Conservation (phyloP, 1,140 invertebrate species). For the Nilaparvata lugens region DNA sequence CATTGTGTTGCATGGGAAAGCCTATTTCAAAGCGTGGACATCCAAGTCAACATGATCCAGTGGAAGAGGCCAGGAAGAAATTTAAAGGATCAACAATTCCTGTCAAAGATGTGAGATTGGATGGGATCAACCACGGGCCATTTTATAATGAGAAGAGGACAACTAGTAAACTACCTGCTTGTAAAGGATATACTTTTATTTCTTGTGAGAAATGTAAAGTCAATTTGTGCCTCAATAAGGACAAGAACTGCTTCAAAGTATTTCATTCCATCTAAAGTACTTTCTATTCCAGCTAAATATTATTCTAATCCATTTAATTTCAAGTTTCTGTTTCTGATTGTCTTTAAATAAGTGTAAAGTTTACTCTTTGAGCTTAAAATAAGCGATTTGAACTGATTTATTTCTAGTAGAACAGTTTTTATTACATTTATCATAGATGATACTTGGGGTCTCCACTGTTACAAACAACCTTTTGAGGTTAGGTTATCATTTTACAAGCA, state of each 20-base stretch:
- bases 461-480: no score
- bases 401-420: no score
- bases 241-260: constrained; percentile 4
- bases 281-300: no score
- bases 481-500: no score
- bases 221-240: not conserved
- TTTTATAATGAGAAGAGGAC: not conserved
- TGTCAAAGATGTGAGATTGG: not conserved
- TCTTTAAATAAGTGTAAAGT: no score
- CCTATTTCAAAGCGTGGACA: not conserved
- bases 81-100: not conserved
- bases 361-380: no score
- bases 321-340: no score
- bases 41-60: not conserved
- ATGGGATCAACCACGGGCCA: not conserved
- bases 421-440: no score
- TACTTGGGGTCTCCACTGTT: no score
- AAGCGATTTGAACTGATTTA: no score
- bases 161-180: not conserved
- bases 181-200: not conserved
- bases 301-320: no score
- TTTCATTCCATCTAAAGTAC: no score
- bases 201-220: not conserved
- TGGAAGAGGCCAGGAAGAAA: not conserved
- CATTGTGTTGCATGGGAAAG: not conserved